Percentiles rank a stretch among this genome's conserved stretches.
Evolutionary conservation across 2,113 vertebrate species (phyloP).

Genomic region (Stercorarius parasiticus): DNA sequence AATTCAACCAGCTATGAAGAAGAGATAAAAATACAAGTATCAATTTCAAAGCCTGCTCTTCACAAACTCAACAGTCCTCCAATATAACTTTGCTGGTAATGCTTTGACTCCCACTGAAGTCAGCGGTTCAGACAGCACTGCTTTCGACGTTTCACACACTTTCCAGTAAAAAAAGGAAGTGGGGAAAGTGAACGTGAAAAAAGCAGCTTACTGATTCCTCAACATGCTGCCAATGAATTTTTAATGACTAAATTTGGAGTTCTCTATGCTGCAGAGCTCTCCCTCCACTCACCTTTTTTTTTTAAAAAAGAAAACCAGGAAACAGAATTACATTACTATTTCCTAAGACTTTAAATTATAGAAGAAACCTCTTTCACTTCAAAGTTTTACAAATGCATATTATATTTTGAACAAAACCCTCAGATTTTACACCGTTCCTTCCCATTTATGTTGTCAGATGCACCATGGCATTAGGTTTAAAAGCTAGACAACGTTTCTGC

Average conservation of each 20-base stretch:
- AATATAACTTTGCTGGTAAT: neutral
- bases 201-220: neutral
- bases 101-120: neutral
- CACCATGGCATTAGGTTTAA: conserved; percentile 1
- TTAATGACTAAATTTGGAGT: neutral
- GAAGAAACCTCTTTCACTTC: neutral
- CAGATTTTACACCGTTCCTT: neutral
- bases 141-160: neutral
- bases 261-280: neutral
- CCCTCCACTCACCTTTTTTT: neutral
- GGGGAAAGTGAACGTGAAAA: neutral
- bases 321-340: neutral
- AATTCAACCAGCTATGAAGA: neutral
- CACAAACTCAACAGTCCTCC: neutral
- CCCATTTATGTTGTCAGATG: conserved; percentile 23
- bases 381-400: neutral
- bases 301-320: neutral
- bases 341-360: neutral
- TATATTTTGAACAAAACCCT: neutral
- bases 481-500: neutral
- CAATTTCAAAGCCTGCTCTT: neutral
- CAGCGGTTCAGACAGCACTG: neutral
- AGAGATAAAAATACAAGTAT: neutral
- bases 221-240: neutral
- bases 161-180: neutral